A percentile compares a stretch with the other conserved stretches of the same genome.
These are phyloP conservation scores for Eolophus roseicapilla DNA, from an alignment of 2,113 vertebrate genomes.

Conservation along the genomic window DNA sequence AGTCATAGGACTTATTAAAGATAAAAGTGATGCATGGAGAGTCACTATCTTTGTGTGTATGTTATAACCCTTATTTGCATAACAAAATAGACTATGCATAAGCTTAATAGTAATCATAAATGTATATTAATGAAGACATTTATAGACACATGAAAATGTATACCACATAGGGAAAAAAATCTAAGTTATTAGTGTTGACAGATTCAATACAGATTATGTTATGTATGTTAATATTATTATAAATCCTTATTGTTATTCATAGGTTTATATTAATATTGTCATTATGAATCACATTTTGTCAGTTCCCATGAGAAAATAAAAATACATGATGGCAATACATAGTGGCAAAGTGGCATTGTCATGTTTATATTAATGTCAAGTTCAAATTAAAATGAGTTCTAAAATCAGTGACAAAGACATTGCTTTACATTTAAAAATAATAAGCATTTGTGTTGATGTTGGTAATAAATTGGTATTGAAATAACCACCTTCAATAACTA, in stretches of 20 bases:
- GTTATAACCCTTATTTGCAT: conserved; percentile 33
- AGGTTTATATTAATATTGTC: conserved; percentile 58
- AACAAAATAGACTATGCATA: conserved; percentile 45
- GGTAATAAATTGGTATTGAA: conserved; percentile 66
- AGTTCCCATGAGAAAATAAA: conserved; percentile 59
- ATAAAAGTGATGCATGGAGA: conserved; percentile 51
- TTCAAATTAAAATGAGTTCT: conserved; percentile 70
- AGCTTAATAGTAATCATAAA: conserved; percentile 54
- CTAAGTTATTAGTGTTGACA: conserved; percentile 40
- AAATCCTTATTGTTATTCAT: conserved; percentile 65
- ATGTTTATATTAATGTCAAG: conserved; percentile 64
- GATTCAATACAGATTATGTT: conserved; percentile 40
- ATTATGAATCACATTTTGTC: conserved; percentile 64
- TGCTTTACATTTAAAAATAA: conserved; percentile 53
- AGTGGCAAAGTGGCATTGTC: conserved; percentile 56
- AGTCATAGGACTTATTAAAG: conserved; percentile 29
- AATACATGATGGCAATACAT: conserved; percentile 51
- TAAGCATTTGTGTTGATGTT: conserved; percentile 57
- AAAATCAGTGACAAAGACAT: conserved; percentile 55
- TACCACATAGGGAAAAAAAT: neutral
- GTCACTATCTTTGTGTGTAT: neutral
- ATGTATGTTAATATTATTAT: conserved; percentile 65
- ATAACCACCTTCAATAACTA: conserved; percentile 41
- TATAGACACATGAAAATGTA: conserved; percentile 47
- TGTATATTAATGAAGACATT: conserved; percentile 50